Conservation (phyloP, 2,113 vertebrate genomes). For the Syrrhaptes paradoxus region DNA sequence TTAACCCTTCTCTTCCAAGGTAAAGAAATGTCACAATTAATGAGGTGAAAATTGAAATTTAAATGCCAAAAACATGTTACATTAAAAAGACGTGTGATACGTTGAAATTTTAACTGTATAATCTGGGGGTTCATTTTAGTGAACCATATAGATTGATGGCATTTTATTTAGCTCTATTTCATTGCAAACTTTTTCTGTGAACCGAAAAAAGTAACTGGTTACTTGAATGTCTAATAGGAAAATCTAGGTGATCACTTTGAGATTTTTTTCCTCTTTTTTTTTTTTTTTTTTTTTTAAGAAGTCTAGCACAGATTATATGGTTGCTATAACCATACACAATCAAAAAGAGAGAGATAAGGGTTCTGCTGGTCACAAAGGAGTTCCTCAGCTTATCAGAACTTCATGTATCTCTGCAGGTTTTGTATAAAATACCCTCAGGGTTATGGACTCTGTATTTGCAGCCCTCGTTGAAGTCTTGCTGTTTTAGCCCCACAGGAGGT, state of each 20-base stretch:
- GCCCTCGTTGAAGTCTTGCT: not conserved
- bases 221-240: not conserved
- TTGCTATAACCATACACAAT: not conserved
- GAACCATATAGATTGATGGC: not conserved
- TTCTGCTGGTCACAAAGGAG: not conserved
- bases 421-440: not conserved
- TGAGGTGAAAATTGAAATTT: not conserved
- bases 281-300: not conserved
- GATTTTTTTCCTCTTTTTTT: not conserved
- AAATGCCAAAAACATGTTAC: not conserved
- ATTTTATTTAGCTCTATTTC: not conserved
- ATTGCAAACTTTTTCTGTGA: not conserved
- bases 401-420: not conserved
- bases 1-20: conserved; percentile 34
- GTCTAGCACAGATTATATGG: accelerated
- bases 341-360: not conserved
- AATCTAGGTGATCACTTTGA: accelerated
- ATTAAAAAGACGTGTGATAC: not conserved
- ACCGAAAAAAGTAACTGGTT: not conserved
- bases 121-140: not conserved
- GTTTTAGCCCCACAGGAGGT: not conserved
- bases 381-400: not conserved
- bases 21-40: not conserved
- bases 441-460: not conserved
- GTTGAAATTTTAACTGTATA: not conserved